Evolutionary conservation across 2,888 invertebrate species (phyloP), one percentile per base, ranked within the genome.

Genomic region (Scaptomyza flava): DNA sequence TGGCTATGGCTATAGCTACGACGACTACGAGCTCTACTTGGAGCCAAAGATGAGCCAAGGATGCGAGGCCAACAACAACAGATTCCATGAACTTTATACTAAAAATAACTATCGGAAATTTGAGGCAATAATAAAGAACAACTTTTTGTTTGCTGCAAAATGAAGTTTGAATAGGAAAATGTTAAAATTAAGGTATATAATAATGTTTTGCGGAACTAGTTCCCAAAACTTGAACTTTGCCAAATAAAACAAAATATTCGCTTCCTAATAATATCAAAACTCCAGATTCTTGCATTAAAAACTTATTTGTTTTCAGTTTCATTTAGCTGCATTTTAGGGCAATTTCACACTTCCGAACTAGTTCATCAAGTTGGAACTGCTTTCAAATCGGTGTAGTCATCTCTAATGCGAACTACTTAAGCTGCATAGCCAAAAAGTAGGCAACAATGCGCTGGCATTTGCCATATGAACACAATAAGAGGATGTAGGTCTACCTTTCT

Each of bases 341-440:
- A 38, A 38, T 7, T 6, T n/a, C 5, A n/a, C 34, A 36, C 11
- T 47, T 14, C 3, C 0, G 20, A 58, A 12, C 48, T 36, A 11
- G 57, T 41, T 66, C 27, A 27, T 8, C 12, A 12, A 7, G 34
- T 14, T 38, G 43, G 45, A 51, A 46, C 20, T 17, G 20, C 2
- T 43, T n/a, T 6, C 5, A 46, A 41, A 23, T 27, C 14, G n/a
- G 27, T 2, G 7, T 7, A 6, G 6, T 7, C 56, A 72, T 47
- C 73, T 50, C 74, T 27, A 17, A 43, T 11, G 56, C 17, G 34
- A 68, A 58, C 62, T 51, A 51, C 63, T 47, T 58, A 43, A 45
- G 34, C 43, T 23, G 46, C 59, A 50, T 46, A 27, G 58, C 68
- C 82, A 42, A 68, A 79, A 82, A 76, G 77, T 73, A 70, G 80